Evolutionary conservation across 2,113 vertebrate species (phyloP), one percentile per base, ranked within the genome.

Genomic region (Pygathrix nemaeus): DNA sequence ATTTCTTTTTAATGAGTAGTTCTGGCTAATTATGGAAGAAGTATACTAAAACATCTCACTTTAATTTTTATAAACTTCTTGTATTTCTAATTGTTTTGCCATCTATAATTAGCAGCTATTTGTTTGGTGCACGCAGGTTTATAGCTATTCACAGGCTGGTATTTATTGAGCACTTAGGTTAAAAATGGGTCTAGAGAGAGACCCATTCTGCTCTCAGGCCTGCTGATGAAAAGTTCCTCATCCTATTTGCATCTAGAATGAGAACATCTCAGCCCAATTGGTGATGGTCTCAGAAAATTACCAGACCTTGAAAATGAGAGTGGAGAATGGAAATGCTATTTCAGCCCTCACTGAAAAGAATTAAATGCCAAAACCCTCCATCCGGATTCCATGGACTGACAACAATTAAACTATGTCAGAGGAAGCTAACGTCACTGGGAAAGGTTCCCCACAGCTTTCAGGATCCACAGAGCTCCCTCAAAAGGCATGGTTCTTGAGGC

Each of bases 211-310:
- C 43, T 73, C 86, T 87, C 64, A 81, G 73, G 86, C 1, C 57
- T 76, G 55, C 80, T 68, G 45, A 45, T 57, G 45, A 35, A 90
- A 35, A 95, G 43, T 48, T 75, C 55, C 40, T 85, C 68, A 38
- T 93, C 55, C 81, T 59, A 52, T 70, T 86, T 57, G 40, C 50
- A 5, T 70, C 25, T 35, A 38, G 48, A 93, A 48, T 52, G 75
- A 80, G 90, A 35, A 91, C 73, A 81, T 17, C 73, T 68, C 52
- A 88, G 40, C 45, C 48, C 6, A 11, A 72, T 83, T 2, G 30
- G 81, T 79, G 72, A 85, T 61, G 76, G 66, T 72, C 82, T 94
- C 59, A 57, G 90, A 87, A 97, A 96, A 93, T 85, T 14, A 57
- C 66, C 78, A 86, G 93, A 38, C 72, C 43, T 83, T 94, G 89